A percentile compares a stretch with the other conserved stretches of the same genome.
These are phyloP conservation scores for Oreotragus oreotragus DNA, from an alignment of 2,113 vertebrate genomes.

Conservation along the genomic window DNA sequence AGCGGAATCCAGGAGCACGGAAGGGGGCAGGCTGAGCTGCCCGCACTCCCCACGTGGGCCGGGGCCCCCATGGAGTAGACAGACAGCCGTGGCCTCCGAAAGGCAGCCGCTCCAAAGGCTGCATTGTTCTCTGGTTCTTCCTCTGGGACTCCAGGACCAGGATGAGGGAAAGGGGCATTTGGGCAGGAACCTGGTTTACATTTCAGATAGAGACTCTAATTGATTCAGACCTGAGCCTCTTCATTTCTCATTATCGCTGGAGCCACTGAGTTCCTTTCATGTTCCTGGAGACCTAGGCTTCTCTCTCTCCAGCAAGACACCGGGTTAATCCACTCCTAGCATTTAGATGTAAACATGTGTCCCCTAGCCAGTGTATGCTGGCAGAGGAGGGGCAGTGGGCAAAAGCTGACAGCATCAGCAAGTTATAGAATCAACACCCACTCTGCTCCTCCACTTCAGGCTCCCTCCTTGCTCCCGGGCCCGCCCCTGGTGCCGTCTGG, in stretches of 20 bases:
- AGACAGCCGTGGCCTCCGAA: background rate
- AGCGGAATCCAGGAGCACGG: background rate
- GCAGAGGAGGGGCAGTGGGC: background rate
- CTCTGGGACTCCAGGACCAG: conserved; percentile 1
- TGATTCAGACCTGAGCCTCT: conserved; percentile 58
- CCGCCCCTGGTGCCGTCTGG: background rate
- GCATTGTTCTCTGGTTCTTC: background rate
- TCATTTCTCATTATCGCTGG: conserved; percentile 52
- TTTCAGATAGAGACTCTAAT: conserved; percentile 61
- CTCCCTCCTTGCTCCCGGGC: background rate
- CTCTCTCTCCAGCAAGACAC: background rate
- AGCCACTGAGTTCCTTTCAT: conserved; percentile 52
- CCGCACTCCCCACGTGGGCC: background rate
- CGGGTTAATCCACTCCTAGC: conserved; percentile 32
- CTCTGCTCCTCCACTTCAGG: background rate
- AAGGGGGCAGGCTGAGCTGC: background rate
- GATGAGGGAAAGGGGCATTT: background rate
- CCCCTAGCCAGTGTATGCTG: background rate
- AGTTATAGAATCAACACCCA: background rate
- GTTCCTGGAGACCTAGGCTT: conserved; percentile 28
- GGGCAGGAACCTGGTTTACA: conserved; percentile 47
- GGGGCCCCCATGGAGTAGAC: background rate
- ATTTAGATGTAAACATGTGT: background rate
- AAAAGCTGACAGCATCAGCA: background rate
- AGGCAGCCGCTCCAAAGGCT: background rate